These are phyloP conservation scores for Drosophila mettleri DNA, from an alignment of 2,888 invertebrate species.

Conservation along the genomic window DNA sequence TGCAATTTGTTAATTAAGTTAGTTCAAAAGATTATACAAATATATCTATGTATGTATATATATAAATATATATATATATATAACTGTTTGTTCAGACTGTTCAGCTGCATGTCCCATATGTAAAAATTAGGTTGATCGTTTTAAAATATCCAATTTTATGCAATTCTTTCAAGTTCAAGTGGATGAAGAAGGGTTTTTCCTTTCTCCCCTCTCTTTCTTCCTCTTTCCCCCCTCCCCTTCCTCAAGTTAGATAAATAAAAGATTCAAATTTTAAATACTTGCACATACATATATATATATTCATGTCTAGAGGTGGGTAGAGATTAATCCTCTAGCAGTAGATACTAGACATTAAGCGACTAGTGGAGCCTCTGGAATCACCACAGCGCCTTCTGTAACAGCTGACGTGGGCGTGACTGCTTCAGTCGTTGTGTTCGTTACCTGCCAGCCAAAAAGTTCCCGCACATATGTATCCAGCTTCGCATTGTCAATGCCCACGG, in stretches of 20 bases:
- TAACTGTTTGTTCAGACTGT: neutral
- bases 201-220: too few species aligned
- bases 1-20: conserved; percentile 46
- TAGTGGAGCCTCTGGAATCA: conserved; percentile 36
- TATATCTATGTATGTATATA: conserved; percentile 42
- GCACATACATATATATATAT: neutral
- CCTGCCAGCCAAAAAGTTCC: conserved; percentile 74
- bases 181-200: too few species aligned
- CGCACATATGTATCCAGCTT: conserved; percentile 79
- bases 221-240: too few species aligned
- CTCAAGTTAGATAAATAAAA: neutral
- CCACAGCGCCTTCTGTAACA: conserved; percentile 38
- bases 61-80: conserved; percentile 8
- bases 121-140: neutral
- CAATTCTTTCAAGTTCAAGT: too few species aligned
- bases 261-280: neutral
- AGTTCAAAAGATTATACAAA: conserved; percentile 56
- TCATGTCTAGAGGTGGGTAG: neutral
- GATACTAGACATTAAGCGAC: conserved; percentile 10
- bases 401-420: conserved; percentile 20
- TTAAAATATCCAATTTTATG: too few species aligned
- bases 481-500: conserved; percentile 69
- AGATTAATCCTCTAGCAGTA: neutral
- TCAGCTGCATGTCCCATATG: neutral
- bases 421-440: conserved; percentile 36